Evolutionary conservation across 2,797 vertebrate species (phyloP).

Genomic region (Gastrophryne carolinensis): DNA sequence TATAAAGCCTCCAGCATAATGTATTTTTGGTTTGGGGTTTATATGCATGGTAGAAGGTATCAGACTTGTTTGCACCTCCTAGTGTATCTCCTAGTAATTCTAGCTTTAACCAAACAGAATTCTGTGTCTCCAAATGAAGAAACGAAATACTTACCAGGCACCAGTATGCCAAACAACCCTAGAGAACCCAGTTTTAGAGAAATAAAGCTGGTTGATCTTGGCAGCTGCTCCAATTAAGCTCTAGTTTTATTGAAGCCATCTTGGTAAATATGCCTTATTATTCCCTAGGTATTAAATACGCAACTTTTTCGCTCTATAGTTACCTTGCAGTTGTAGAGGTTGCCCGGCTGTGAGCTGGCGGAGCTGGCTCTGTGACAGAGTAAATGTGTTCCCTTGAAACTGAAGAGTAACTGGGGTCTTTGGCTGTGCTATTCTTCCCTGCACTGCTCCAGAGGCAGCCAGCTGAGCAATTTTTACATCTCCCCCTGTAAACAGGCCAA

Average conservation of each 20-base stretch:
- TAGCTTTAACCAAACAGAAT: too few species aligned
- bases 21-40: too few species aligned
- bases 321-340: conserved; percentile 96
- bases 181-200: too few species aligned
- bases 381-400: conserved; percentile 98
- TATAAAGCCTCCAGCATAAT: too few species aligned
- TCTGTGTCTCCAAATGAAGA: neutral
- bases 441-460: conserved; percentile 79
- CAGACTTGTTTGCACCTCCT: too few species aligned
- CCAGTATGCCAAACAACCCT: neutral
- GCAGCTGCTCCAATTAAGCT: too few species aligned
- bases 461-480: conserved; percentile 88
- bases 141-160: neutral
- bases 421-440: conserved; percentile 82
- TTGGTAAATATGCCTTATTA: too few species aligned
- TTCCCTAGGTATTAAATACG: too few species aligned
- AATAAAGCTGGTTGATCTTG: too few species aligned
- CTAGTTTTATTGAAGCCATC: too few species aligned
- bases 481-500: conserved; percentile 70
- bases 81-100: too few species aligned
- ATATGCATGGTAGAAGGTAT: too few species aligned
- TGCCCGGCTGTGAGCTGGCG: conserved; percentile 96
- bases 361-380: conserved; percentile 92
- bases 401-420: conserved; percentile 95
- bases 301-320: neutral